Conservation (phyloP, 1,140 invertebrate genomes). For the Myzus persicae region DNA sequence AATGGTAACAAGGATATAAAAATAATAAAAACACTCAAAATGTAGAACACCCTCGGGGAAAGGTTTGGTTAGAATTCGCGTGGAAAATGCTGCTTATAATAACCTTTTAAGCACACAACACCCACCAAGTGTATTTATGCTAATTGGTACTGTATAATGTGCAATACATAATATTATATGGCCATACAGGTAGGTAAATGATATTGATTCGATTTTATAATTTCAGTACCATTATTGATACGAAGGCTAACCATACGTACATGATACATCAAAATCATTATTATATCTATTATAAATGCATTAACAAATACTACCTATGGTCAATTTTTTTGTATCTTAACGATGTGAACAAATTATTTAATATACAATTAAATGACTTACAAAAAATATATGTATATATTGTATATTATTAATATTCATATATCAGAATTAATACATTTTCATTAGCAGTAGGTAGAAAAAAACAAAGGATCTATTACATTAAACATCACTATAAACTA, state of each 20-base stretch:
- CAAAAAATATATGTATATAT: too few species aligned
- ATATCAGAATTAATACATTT: too few species aligned
- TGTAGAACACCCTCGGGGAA: not conserved
- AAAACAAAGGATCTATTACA: too few species aligned
- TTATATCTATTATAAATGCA: not conserved
- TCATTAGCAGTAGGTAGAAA: too few species aligned
- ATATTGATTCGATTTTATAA: conserved; percentile 1
- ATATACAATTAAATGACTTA: too few species aligned
- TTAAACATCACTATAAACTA: too few species aligned
- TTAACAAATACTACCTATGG: too few species aligned
- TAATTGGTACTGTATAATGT: not conserved
- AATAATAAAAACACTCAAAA: conserved; percentile 4
- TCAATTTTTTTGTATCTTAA: too few species aligned
- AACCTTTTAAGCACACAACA: not conserved
- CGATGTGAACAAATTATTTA: too few species aligned
- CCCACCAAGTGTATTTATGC: not conserved
- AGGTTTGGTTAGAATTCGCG: not conserved
- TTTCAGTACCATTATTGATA: not conserved
- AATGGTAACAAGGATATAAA: not conserved
- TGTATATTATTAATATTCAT: too few species aligned
- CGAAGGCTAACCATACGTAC: not conserved
- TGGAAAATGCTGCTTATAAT: not conserved
- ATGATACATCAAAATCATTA: not conserved
- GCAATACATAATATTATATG: not conserved
- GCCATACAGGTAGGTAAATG: too few species aligned